Evolutionary conservation across 2,797 vertebrate genomes (phyloP), one percentile per base, ranked within the genome.

Genomic region (Cheirogaleus major): DNA sequence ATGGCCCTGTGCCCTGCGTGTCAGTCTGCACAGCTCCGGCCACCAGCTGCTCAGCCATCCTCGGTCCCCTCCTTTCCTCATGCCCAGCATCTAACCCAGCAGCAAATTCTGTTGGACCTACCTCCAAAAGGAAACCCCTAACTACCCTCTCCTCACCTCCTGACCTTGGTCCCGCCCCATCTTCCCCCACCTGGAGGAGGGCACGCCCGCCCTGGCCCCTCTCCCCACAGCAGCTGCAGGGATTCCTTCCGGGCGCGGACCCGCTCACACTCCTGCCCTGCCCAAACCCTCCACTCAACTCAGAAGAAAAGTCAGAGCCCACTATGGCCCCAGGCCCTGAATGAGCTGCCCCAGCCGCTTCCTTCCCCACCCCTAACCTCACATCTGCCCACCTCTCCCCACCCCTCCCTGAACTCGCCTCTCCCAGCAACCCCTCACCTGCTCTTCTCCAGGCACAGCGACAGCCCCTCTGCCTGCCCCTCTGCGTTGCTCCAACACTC

Each of bases 41-140:
- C 32, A 5, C 45, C 65, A 63, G 10, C 17, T 1, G 5, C 38
- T 6, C 1, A 3, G 27, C 13, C 8, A 0, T 7, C 15, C 45
- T 14, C 12, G 7, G 11, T 22, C 67, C 50, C 63, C 38, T 52
- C 38, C 48, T 52, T 27, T 73, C 35, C 35, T 75, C 55, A 41
- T 8, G 22, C 27, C n/a, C 17, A 0, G 43, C 18, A 9, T 11
- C 41, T 50, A 59, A 7, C 4, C n/a, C 52, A 61, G 72, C 8
- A 7, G 14, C 52, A 14, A 23, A 32, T 8, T 15, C 70, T 18
- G 22, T 0, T 14, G 55, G 20, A 8, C 12, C 45, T 3, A 12
- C 50, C 48, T 84, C 57, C 41, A 27, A 23, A 48, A 63, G 72
- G 55, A 22, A 59, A 93, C 67, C 73, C 50, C 7, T 7, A 9